Base-by-base conservation (phyloP, 2,888 invertebrate genomes). In the Eurois occulta region DNA sequence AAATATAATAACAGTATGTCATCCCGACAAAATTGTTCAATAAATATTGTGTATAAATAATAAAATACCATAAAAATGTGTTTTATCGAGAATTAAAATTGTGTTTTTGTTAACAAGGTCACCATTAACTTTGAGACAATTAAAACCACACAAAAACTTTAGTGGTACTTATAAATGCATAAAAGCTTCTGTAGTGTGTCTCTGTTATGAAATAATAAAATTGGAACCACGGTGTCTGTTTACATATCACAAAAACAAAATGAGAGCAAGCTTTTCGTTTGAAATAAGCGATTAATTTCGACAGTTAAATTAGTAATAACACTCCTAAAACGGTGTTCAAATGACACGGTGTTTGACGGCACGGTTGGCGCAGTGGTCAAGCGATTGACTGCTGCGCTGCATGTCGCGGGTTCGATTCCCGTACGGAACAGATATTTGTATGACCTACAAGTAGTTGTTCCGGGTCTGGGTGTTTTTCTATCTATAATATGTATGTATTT, bases 1-100 rank as follows among this genome's bases (percentile, higher is more conserved):
- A 85, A 60, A 76, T 65, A 80, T 75, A 85, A 80, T 85, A 86
- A 78, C 75, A 69, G 60, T 80, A 80, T 80, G 69, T 84, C 24
- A 81, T 60, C 35, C 41, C 3, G 65, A 60, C 60, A 64, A 77
- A 77, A 72, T 41, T 67, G 24, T 60, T 38, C 67, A 66, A 55
- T 83, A 66, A 13, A 64, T 60, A 58, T 62, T 46, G 8, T 38
- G n/a, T 52, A 48, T 28, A 58, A 24, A 28, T 28, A 28, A 28
- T 28, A 28, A 55, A 28, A 55, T 13, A 55, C n/a, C 18, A 55
- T 48, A 70, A 70, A 70, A 73, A 72, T 28, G 8, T 35, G 4
- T 73, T 66, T 62, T 69, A 76, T 73, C 3, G 46, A 5, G 18
- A 38, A 10, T 73, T 73, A 18, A 72, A 64, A 66, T 67, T 68